Evolutionary conservation across 2,797 vertebrate genomes (phyloP).

Genomic region (Malurus splendens): DNA sequence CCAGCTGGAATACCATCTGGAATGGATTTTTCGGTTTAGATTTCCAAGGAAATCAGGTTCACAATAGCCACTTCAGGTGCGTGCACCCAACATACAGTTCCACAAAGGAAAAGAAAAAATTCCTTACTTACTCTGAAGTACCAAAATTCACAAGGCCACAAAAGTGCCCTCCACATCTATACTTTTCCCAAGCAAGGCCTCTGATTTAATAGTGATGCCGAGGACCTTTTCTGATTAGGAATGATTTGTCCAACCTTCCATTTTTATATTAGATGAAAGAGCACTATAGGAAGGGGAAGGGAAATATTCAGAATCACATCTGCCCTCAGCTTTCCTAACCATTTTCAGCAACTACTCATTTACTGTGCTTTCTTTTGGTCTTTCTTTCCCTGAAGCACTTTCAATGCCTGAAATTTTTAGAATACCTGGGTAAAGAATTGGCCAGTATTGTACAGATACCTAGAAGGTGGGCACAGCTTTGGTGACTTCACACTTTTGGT

Average conservation of each 20-base stretch:
- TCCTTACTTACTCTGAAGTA: background rate
- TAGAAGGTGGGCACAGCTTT: background rate
- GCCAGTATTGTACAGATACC: background rate
- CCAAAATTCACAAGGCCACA: background rate
- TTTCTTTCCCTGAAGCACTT: background rate
- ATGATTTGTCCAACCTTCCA: background rate
- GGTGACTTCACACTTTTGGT: background rate
- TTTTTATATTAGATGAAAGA: background rate
- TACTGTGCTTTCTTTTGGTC: background rate
- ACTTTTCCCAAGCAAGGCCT: background rate
- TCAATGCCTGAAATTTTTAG: background rate
- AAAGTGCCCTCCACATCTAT: accelerated
- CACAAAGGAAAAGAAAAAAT: background rate
- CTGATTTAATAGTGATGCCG: background rate
- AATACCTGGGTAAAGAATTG: background rate
- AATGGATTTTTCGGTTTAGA: background rate
- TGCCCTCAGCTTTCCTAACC: background rate
- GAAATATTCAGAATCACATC: background rate
- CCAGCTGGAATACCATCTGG: background rate
- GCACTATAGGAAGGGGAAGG: background rate
- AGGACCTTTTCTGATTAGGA: background rate
- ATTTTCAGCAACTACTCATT: background rate
- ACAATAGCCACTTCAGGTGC: background rate
- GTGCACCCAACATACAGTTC: background rate
- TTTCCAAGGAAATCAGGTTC: background rate